A percentile compares a stretch with the other conserved stretches of the same genome.
phyloP scores from a whole-genome alignment of 2,113 vertebrate species.

The Malurus alboscapulatus region DNA sequence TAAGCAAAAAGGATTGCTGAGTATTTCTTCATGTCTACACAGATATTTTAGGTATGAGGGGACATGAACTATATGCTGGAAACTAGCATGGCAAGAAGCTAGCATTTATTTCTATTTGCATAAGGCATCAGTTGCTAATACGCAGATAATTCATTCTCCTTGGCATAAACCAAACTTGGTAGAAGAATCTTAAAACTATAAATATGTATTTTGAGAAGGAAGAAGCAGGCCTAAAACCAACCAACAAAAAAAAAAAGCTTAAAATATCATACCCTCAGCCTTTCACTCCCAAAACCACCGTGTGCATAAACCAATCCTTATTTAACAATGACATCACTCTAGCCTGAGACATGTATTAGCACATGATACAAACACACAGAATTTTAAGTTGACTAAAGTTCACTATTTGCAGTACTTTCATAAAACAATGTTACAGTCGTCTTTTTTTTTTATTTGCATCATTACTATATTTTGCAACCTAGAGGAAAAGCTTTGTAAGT shows the following conservation, averaged over 20 bases:
- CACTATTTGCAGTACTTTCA: neutral
- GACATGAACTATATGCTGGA: neutral
- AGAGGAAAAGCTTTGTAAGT: neutral
- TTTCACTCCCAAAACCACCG: neutral
- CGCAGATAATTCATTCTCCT: neutral
- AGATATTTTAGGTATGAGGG: neutral
- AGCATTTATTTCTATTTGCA: neutral
- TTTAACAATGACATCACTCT: neutral
- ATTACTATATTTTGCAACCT: neutral
- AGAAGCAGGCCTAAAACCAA: neutral
- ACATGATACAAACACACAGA: neutral
- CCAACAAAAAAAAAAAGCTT: neutral
- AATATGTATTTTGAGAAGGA: neutral
- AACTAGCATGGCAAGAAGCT: neutral
- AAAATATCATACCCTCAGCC: neutral
- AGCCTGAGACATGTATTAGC: neutral
- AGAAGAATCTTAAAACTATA: neutral
- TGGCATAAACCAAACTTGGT: neutral
- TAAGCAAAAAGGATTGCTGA: neutral
- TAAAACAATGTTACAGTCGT: neutral
- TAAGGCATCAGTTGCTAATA: conserved; percentile 13
- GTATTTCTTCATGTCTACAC: neutral
- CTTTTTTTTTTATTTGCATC: neutral
- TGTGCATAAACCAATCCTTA: neutral
- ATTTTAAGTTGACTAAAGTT: neutral